Evolutionary conservation across 2,888 invertebrate species (phyloP), one percentile per base, ranked within the genome.

Genomic region (Eubasilissa splendida): DNA sequence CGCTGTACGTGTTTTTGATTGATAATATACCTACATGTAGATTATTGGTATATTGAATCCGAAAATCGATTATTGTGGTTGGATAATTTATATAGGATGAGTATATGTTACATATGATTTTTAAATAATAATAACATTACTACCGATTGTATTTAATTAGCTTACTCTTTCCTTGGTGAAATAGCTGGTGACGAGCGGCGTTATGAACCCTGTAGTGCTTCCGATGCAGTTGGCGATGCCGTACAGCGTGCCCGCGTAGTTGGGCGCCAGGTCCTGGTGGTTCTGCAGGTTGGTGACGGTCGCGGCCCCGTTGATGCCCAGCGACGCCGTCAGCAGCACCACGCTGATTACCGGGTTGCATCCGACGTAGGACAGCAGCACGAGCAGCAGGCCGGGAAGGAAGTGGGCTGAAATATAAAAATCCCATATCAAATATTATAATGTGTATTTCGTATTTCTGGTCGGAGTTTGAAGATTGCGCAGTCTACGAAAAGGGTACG

Each of bases 171-270:
- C 90, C 79, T 90, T 87, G 10, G 91, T 92, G 10, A 92, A 89
- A 83, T 90, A 90, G 78, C 94, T 95, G 33, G 94, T 94, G 80
- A 94, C 88, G 82, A 93, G 88, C 0, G 95, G 93, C n/a, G 94
- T 91, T 77, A 95, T 92, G 83, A 95, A 93, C 11, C 95, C 95
- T 0, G 95, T 91, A 0, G 92, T 91, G 73, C 93, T 92, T 22
- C 94, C 95, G 82, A 95, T 88, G 80, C 94, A 94, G 86, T 95
- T 95, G 77, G 94, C 94, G 1, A 95, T 92, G 7, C 95, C 95
- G 84, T 94, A 94, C 10, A 95, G 86, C 12, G 94, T 93, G 60
- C 94, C 95, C 2, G 94, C 94, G 85, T 92, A 95, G 85, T 93
- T 94, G 0, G 95, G 95, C 0, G 95, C 92, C 79, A 95, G 87